These are phyloP conservation scores for Syngnathus scovelli DNA, from an alignment of 2,113 vertebrate species.

Conservation along the genomic window DNA sequence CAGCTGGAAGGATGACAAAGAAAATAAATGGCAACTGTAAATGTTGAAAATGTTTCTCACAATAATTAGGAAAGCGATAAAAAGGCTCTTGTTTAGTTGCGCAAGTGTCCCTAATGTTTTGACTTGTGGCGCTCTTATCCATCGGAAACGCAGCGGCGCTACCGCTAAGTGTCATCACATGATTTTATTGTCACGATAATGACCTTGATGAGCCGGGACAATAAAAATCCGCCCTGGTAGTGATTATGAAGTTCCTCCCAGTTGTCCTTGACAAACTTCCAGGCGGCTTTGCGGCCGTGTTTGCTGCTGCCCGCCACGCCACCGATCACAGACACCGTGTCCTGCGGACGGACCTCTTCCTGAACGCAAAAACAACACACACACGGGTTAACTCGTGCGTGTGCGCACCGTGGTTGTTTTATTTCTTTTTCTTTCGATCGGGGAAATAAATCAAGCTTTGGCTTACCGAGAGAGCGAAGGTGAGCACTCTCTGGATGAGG, in stretches of 20 bases:
- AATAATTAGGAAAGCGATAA: too few relatives aligned
- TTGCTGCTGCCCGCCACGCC: slow-evolving; percentile 95
- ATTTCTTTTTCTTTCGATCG: too few relatives aligned
- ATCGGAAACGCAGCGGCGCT: not conserved
- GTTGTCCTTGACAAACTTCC: slow-evolving; percentile 96
- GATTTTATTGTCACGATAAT: not conserved
- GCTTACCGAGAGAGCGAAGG: slow-evolving; percentile 93
- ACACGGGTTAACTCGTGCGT: not conserved
- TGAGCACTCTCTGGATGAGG: slow-evolving; percentile 95
- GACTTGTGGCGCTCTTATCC: too few relatives aligned
- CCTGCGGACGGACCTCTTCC: slow-evolving; percentile 98
- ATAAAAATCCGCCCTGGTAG: slow-evolving; percentile 98
- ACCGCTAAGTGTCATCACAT: not conserved
- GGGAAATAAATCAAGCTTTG: not conserved
- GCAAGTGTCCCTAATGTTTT: too few relatives aligned
- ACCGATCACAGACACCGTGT: slow-evolving; percentile 93
- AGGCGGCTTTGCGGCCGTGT: slow-evolving; percentile 91
- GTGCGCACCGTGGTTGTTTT: too few relatives aligned
- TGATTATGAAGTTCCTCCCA: slow-evolving; percentile 97
- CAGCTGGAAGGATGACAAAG: slow-evolving; percentile 68
- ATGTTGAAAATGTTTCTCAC: too few relatives aligned
- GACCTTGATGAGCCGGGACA: slow-evolving; percentile 97
- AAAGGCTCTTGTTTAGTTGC: too few relatives aligned
- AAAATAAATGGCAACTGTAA: not conserved
- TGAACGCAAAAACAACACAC: slow-evolving; percentile 41